phyloP scores from a whole-genome alignment of 2,797 vertebrate species.

The Epinephelus awoara region DNA sequence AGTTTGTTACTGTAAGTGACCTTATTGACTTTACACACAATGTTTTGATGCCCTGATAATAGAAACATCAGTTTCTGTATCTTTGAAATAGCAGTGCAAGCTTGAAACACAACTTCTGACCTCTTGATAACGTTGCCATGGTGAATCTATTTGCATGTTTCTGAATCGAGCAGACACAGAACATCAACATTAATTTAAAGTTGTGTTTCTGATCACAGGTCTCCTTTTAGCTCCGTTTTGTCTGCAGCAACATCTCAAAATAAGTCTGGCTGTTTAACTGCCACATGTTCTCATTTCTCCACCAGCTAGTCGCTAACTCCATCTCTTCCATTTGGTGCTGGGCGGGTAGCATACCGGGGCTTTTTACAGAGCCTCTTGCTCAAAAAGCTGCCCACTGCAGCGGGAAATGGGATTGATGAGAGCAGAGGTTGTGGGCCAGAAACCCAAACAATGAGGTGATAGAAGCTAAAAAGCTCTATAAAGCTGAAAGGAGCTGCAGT shows the following conservation, averaged over 20 bases:
- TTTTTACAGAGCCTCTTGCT: not conserved
- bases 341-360: not conserved
- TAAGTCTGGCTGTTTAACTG: not conserved
- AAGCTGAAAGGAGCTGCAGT: not conserved
- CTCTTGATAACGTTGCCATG: not conserved
- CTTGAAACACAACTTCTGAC: not conserved
- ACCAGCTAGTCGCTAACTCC: not conserved
- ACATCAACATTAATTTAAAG: not conserved
- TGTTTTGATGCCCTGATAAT: not conserved
- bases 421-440: not conserved
- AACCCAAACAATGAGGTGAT: constrained; percentile 1
- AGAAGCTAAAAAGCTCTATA: not conserved
- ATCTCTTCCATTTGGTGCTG: not conserved
- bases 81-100: not conserved
- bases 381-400: not conserved
- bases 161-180: not conserved
- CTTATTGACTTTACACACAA: not conserved
- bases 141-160: not conserved
- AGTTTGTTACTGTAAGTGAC: not conserved
- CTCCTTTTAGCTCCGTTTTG: not conserved
- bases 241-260: not conserved
- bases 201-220: not conserved
- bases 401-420: not conserved
- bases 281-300: not conserved
- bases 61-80: not conserved